phyloP scores from a whole-genome alignment of 2,113 vertebrate species.

The Lontra canadensis region DNA sequence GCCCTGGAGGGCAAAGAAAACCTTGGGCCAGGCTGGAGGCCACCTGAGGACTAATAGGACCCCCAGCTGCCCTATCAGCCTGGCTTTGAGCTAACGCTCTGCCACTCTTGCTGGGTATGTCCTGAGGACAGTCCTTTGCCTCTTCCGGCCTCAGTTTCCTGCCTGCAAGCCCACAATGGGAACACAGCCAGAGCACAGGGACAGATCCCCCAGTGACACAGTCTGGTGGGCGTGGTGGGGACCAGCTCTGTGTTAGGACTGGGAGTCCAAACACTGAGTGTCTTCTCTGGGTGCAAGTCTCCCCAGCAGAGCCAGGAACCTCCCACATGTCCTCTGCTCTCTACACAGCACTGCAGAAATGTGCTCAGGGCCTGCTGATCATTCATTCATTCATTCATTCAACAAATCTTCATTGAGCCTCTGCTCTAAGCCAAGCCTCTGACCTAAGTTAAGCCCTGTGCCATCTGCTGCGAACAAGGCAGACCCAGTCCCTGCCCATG shows the following conservation, averaged over 20 bases:
- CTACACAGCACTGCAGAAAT: neutral
- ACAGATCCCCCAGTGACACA: rapidly evolving
- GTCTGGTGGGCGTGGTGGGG: rapidly evolving
- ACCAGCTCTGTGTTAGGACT: no score
- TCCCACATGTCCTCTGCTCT: rapidly evolving
- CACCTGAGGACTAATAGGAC: rapidly evolving
- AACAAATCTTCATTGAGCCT: neutral
- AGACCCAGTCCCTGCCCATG: neutral
- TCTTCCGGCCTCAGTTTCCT: neutral
- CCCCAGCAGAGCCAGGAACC: neutral
- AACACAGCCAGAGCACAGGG: neutral
- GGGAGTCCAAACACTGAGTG: neutral
- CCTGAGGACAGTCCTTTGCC: neutral
- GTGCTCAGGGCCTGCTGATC: neutral
- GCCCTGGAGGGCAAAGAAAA: slow-evolving; percentile 60
- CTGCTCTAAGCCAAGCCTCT: neutral
- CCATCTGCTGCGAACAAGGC: neutral
- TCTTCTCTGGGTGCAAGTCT: neutral
- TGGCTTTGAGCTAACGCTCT: neutral
- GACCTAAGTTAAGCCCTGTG: neutral
- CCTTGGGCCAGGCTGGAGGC: neutral
- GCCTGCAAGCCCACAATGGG: neutral
- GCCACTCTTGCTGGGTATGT: neutral
- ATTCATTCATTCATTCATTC: neutral
- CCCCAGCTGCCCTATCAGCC: neutral